Base-by-base conservation (phyloP, 1,140 invertebrate species). In the Drosophila insularis region DNA sequence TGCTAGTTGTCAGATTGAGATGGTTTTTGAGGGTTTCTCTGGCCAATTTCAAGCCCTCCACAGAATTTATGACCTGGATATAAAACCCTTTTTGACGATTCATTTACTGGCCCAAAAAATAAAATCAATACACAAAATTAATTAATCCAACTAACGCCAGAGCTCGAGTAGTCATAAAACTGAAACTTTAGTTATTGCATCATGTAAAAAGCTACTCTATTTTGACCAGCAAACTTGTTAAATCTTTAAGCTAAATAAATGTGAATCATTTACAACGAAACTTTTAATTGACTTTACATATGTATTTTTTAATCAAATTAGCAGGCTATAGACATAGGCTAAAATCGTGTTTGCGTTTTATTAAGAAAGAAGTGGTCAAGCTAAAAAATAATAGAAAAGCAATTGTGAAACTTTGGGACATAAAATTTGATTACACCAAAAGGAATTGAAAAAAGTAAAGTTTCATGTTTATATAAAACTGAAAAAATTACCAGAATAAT, bases 11-110 rank as follows among this genome's bases (percentile, higher is more conserved):
- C 70, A 50, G 43, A 50, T 50, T 50, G 43, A 50, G 17, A 50
- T 50, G 43, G 43, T 50, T 50, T 50, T 50, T 50, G 43, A 50
- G 43, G 43, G 43, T 19, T 50, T 50, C 19, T 46, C 43, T 50
- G 53, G 59, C 63, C 60, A 63, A 55, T 61, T 70, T 68, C 32
- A 64, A 75, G 74, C 64, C 61, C 65, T 62, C 13, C 17, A 61
- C 8, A 37, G 58, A 63, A 62, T 89, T 89, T 89, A 89, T 74
- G 82, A 82, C 82, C 71, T 53, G 32, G 32, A 54, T 64, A 70
- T 79, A 79, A 81, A 87, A 74, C 82, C 79, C 71, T 76, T 87
- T 79, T 50, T 50, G 43, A 50, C 43, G 43, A 50, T 50, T 50
- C 43, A 50, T 50, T 50, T 50, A 21, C 17, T 11, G 10, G 43